A percentile compares a stretch with the other conserved stretches of the same genome.
These are phyloP conservation scores for Lathronympha strigana DNA, from an alignment of 2,888 invertebrate species.

Conservation along the genomic window DNA sequence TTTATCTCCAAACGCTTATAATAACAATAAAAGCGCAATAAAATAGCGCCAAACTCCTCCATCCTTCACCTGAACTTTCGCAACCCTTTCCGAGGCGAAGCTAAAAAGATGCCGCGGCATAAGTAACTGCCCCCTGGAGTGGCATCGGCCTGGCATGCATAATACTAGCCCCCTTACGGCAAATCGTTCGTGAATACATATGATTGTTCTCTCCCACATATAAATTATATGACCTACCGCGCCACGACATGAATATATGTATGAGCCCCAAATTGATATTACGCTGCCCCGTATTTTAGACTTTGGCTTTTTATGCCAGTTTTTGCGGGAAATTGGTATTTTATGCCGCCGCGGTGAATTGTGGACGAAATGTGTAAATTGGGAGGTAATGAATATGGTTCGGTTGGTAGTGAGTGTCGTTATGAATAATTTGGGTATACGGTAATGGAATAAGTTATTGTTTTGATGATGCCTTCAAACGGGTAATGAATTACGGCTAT, in stretches of 20 bases:
- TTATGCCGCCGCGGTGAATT: slow-evolving; percentile 73
- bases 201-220: slow-evolving; percentile 79
- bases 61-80: slow-evolving; percentile 33
- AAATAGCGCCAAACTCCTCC: slow-evolving; percentile 27
- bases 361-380: slow-evolving; percentile 78
- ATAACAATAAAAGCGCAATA: slow-evolving; percentile 26
- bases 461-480: background rate
- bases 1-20: slow-evolving; percentile 21
- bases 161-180: slow-evolving; percentile 60
- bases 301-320: slow-evolving; percentile 69
- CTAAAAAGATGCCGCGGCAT: slow-evolving; percentile 68
- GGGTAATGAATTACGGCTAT: background rate
- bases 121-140: slow-evolving; percentile 81
- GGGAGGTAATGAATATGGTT: slow-evolving; percentile 65
- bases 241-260: slow-evolving; percentile 78
- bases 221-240: slow-evolving; percentile 82
- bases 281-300: slow-evolving; percentile 69
- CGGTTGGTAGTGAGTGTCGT: slow-evolving; percentile 34
- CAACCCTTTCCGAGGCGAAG: slow-evolving; percentile 42
- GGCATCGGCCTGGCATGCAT: slow-evolving; percentile 75
- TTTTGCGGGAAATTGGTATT: slow-evolving; percentile 73
- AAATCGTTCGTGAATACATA: slow-evolving; percentile 79
- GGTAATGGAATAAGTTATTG: slow-evolving; percentile 30
- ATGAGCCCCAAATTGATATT: slow-evolving; percentile 83
- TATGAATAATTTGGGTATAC: slow-evolving; percentile 40